Conservation (phyloP, 1,140 invertebrate genomes). For the fruit fly (Drosophila melanogaster) region Release_6_plus_ISO1_MT NT_033777.3:20693501-20694000, state of each 20-base stretch:
- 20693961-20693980: constrained; percentile 63
- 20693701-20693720: constrained; percentile 77
- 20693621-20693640: constrained; percentile 78
- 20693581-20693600: constrained; percentile 92
- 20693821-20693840: constrained; percentile 86
- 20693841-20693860: constrained; percentile 79
- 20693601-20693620: constrained; percentile 86
- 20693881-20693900: constrained; percentile 30
- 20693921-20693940: constrained; percentile 19
- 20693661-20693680: constrained; percentile 2
- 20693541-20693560: constrained; percentile 87
- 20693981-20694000: constrained; percentile 63
- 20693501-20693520: constrained; percentile 81
- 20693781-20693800: constrained; percentile 95
- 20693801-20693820: constrained; percentile 94
- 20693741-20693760: constrained; percentile 75
- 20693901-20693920: constrained; percentile 18
- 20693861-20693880: constrained; percentile 50
- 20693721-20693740: constrained; percentile 80
- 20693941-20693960: constrained; percentile 22
- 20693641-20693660: constrained; percentile 55
- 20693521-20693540: constrained; percentile 86
- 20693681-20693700: constrained; percentile 19
- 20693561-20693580: constrained; percentile 92
- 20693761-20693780: constrained; percentile 76